Evolutionary conservation across 1,140 invertebrate species (phyloP).

Genomic region (Drosophila punjabiensis): DNA sequence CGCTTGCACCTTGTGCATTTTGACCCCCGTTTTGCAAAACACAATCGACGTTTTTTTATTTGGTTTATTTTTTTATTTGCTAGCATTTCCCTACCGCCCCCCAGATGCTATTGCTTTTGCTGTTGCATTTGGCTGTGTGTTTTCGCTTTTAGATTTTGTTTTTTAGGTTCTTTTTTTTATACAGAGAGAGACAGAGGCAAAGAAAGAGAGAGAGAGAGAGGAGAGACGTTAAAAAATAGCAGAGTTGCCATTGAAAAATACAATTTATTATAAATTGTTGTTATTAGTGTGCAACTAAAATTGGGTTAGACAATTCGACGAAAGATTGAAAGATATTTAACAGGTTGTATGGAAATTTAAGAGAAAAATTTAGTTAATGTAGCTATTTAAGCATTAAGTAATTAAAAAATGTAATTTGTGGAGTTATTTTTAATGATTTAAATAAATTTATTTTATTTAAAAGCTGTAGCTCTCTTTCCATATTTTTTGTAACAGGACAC

Average conservation of each 20-base stretch:
- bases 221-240: conserved; percentile 42
- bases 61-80: conserved; percentile 32
- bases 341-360: conserved; percentile 7
- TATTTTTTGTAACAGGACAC: background rate
- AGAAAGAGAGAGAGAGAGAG: conserved; percentile 4
- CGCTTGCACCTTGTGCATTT: conserved; percentile 61
- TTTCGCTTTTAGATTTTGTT: conserved; percentile 77
- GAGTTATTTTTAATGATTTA: background rate
- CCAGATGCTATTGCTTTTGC: conserved; percentile 28
- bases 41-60: conserved; percentile 47
- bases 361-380: background rate
- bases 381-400: background rate
- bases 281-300: conserved; percentile 38
- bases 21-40: conserved; percentile 73
- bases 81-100: conserved; percentile 45
- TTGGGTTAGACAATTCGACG: conserved; percentile 56
- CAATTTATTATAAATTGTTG: conserved; percentile 65
- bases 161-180: conserved; percentile 44
- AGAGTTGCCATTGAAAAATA: conserved; percentile 78
- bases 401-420: background rate
- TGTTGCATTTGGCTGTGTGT: conserved; percentile 48
- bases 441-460: background rate
- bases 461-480: no score
- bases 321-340: conserved; percentile 14
- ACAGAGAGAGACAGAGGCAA: background rate